Conservation (phyloP, 2,113 vertebrate genomes). For the Taxidea taxus region DNA sequence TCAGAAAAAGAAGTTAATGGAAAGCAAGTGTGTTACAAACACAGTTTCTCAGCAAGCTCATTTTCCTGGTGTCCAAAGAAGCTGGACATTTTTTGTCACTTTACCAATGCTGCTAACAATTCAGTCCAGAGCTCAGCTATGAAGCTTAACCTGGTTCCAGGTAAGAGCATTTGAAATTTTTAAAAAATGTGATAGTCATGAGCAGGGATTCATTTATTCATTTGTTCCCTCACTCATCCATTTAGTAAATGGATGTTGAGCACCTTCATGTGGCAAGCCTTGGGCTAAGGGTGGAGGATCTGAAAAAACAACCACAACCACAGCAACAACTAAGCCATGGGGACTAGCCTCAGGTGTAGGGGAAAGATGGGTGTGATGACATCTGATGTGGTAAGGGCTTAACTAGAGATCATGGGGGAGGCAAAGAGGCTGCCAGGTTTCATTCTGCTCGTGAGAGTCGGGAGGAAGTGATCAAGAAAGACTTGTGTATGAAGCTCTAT, state of each 20-base stretch:
- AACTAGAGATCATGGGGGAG: background rate
- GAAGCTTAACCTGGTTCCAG: constrained; percentile 51
- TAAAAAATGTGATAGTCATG: background rate
- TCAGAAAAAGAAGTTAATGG: constrained; percentile 42
- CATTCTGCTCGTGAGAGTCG: background rate
- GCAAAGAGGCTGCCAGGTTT: background rate
- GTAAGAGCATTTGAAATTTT: constrained; percentile 70
- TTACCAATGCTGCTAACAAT: constrained; percentile 56
- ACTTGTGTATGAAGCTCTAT: background rate
- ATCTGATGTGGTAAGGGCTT: background rate
- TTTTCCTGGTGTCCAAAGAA: background rate
- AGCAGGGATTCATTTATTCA: background rate
- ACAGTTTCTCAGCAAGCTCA: background rate
- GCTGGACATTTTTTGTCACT: background rate
- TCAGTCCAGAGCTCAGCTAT: constrained; percentile 68
- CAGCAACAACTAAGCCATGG: background rate
- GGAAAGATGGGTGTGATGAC: background rate
- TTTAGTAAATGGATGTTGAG: background rate
- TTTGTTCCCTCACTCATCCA: background rate
- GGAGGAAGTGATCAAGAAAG: background rate
- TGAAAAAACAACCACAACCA: background rate
- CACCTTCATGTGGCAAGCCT: background rate
- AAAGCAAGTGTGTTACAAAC: constrained; percentile 72
- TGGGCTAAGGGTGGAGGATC: background rate
- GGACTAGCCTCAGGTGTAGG: background rate